phyloP scores from a whole-genome alignment of 2,797 vertebrate genomes.

The Enteromius viviparus region DNA sequence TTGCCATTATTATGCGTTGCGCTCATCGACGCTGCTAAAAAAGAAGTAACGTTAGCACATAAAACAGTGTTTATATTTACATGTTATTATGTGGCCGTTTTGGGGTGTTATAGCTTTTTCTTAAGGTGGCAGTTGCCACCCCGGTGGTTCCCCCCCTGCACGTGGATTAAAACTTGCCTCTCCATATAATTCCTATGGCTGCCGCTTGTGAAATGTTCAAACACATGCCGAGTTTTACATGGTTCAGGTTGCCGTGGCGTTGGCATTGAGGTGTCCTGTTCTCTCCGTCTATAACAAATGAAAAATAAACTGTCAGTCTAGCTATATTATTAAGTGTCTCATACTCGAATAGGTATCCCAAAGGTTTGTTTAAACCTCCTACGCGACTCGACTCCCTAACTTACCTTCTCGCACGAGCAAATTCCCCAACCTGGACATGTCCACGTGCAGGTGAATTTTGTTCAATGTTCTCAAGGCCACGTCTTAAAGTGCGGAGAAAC shows the following conservation, averaged over 20 bases:
- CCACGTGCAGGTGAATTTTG: background rate
- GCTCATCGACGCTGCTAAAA: too few relatives aligned
- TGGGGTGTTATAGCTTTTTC: too few relatives aligned
- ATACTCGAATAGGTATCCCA: background rate
- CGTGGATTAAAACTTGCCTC: constrained; percentile 63
- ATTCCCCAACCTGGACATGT: background rate
- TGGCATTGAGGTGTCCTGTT: background rate
- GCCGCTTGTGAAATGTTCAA: background rate
- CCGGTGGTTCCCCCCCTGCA: too few relatives aligned
- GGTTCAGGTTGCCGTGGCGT: background rate
- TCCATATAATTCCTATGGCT: constrained; percentile 55
- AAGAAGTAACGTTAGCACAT: too few relatives aligned
- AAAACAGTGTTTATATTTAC: too few relatives aligned
- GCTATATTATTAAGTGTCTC: background rate
- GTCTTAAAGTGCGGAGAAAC: constrained; percentile 36
- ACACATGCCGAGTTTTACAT: background rate
- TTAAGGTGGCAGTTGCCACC: too few relatives aligned
- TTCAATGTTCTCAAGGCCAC: constrained; percentile 12
- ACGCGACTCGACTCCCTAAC: background rate
- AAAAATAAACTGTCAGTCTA: background rate
- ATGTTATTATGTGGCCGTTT: too few relatives aligned
- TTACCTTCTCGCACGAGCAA: background rate
- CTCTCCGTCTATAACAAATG: constrained; percentile 10
- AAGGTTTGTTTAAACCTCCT: background rate
- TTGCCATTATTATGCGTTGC: too few relatives aligned